Evolutionary conservation across 2,113 vertebrate species (phyloP).

Genomic region (Cebidichthys violaceus): DNA sequence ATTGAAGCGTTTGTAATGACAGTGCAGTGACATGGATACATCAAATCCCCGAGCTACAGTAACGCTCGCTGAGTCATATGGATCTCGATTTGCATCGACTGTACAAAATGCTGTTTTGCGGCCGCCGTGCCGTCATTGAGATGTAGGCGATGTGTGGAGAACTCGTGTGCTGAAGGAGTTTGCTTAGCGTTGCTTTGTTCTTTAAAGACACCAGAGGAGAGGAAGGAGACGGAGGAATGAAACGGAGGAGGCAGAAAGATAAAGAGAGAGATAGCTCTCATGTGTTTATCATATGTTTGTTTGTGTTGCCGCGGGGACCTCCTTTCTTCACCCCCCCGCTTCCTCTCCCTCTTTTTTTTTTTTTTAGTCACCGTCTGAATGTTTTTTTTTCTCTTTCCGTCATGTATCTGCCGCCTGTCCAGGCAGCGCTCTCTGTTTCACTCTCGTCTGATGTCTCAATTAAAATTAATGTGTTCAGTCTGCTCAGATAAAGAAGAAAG

Average conservation of each 20-base stretch:
- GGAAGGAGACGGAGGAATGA: slow-evolving; percentile 46
- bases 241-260: slow-evolving; percentile 46
- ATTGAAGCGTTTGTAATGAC: slow-evolving; percentile 20
- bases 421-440: slow-evolving; percentile 57
- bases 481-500: slow-evolving; percentile 72
- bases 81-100: slow-evolving; percentile 51
- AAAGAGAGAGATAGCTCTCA: slow-evolving; percentile 64
- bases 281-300: slow-evolving; percentile 79
- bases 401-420: slow-evolving; percentile 73
- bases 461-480: slow-evolving; percentile 76
- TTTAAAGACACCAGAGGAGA: slow-evolving; percentile 58
- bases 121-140: slow-evolving; percentile 9
- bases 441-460: slow-evolving; percentile 76
- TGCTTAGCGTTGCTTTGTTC: slow-evolving; percentile 63
- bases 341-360: slow-evolving; percentile 19
- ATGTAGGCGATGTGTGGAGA: slow-evolving; percentile 47
- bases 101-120: slow-evolving; percentile 65
- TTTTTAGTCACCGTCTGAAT: slow-evolving; percentile 38
- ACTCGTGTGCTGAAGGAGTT: slow-evolving; percentile 47
- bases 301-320: slow-evolving; percentile 72
- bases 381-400: slow-evolving; percentile 33
- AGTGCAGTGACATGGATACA: background rate
- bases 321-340: slow-evolving; percentile 36
- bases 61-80: slow-evolving; percentile 67
- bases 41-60: slow-evolving; percentile 21